phyloP scores from a whole-genome alignment of 2,113 vertebrate species.

The Sprattus sprattus region DNA sequence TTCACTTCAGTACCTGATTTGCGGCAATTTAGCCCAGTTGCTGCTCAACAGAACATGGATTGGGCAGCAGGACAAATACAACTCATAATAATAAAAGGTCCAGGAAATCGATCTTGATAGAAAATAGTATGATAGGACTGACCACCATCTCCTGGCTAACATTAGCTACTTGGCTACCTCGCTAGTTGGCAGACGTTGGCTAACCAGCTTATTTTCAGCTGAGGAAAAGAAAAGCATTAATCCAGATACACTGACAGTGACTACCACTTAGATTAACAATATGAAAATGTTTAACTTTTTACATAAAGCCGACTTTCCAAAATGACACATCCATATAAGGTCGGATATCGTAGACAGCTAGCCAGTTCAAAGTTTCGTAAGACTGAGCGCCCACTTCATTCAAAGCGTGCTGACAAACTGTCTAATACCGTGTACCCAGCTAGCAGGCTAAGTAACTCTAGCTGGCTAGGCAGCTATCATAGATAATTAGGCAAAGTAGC shows the following conservation, averaged over 20 bases:
- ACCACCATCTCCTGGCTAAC: neutral
- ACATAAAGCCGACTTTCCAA: conserved; percentile 1
- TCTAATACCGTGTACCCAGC: neutral
- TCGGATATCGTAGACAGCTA: neutral
- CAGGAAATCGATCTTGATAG: neutral
- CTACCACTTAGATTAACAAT: neutral
- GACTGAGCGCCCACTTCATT: conserved; percentile 25
- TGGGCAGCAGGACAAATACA: neutral
- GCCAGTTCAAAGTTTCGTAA: conserved; percentile 66
- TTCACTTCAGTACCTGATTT: conserved; percentile 43
- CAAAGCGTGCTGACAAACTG: conserved; percentile 14
- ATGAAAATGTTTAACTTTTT: neutral
- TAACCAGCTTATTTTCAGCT: conserved; percentile 1
- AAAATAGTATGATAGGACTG: neutral
- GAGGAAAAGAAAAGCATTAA: neutral
- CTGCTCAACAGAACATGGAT: neutral
- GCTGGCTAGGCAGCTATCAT: neutral
- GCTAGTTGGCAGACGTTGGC: conserved; percentile 7
- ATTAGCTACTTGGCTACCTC: neutral
- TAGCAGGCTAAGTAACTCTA: conserved; percentile 12
- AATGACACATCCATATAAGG: neutral
- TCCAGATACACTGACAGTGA: neutral
- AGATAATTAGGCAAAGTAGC: neutral
- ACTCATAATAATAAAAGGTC: neutral
- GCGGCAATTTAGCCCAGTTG: neutral